Evolutionary conservation across 2,888 invertebrate species (phyloP).

Genomic region (Trissonchulus latispiculum): DNA sequence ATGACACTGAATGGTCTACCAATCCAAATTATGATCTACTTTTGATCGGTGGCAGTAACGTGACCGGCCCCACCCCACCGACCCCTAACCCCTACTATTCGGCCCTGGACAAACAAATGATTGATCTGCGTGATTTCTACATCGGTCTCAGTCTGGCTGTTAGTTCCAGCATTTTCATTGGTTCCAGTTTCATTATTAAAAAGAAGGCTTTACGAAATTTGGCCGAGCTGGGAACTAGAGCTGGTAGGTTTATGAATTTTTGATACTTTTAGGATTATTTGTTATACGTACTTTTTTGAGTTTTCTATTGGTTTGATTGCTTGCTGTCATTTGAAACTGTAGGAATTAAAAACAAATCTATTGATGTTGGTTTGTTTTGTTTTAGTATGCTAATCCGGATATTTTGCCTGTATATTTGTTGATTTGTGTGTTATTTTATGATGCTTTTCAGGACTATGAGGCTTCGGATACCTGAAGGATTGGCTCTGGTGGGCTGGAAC

Average conservation of each 20-base stretch:
- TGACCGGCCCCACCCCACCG: neutral
- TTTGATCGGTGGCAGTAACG: neutral
- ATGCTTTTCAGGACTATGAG: slow-evolving; percentile 57
- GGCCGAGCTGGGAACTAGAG: too few species aligned
- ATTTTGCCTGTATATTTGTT: neutral
- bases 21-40: neutral
- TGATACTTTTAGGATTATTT: neutral
- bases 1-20: neutral
- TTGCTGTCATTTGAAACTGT: too few species aligned
- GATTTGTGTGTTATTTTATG: neutral
- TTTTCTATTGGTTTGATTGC: too few species aligned
- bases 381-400: too few species aligned
- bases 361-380: too few species aligned
- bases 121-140: slow-evolving; percentile 44
- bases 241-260: too few species aligned
- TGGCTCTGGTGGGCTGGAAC: slow-evolving; percentile 97
- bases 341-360: too few species aligned
- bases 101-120: too few species aligned
- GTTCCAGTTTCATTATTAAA: slow-evolving; percentile 50
- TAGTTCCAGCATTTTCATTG: slow-evolving; percentile 49
- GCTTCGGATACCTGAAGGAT: slow-evolving; percentile 82
- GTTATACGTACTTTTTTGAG: slow-evolving; percentile 18
- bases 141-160: slow-evolving; percentile 49
- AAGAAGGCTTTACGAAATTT: slow-evolving; percentile 48
- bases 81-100: neutral